Evolutionary conservation across 2,797 vertebrate genomes (phyloP).

Genomic region (Gymnoscopelus microlampas): DNA sequence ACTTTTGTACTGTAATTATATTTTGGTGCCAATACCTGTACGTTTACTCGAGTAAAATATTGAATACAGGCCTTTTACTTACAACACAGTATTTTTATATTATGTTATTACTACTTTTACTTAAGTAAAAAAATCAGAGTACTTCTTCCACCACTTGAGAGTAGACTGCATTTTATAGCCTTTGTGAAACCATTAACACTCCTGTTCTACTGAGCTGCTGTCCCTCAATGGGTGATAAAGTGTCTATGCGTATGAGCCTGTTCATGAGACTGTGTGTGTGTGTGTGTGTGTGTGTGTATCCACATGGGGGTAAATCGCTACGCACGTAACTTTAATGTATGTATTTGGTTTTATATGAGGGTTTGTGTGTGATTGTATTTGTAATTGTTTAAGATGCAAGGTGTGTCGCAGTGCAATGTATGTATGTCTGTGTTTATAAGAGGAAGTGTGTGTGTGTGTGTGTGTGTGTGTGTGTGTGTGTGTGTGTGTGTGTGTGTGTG

Average conservation of each 20-base stretch:
- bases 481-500: not conserved
- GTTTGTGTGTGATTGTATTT: not conserved
- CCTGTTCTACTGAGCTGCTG: slow-evolving; percentile 29
- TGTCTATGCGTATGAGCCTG: not conserved
- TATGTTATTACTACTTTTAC: too few relatives aligned
- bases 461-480: not conserved
- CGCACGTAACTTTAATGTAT: not conserved
- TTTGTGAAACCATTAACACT: slow-evolving; percentile 37
- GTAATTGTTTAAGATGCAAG: not conserved
- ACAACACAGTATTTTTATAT: too few relatives aligned
- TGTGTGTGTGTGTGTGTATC: not conserved
- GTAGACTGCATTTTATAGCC: slow-evolving; percentile 25
- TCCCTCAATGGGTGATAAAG: not conserved
- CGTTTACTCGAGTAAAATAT: too few relatives aligned
- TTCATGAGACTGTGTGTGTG: slow-evolving; percentile 4
- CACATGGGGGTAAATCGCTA: too few relatives aligned
- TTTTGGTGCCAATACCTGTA: too few relatives aligned
- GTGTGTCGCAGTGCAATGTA: not conserved
- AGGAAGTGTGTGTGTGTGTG: not conserved
- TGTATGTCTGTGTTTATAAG: not conserved
- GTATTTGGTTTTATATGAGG: not conserved
- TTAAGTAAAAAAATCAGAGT: too few relatives aligned
- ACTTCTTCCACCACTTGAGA: too few relatives aligned
- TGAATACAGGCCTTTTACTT: too few relatives aligned
- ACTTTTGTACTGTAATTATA: too few relatives aligned